Conservation (phyloP, 1,140 invertebrate genomes). For the Oedothorax gibbosus region DNA sequence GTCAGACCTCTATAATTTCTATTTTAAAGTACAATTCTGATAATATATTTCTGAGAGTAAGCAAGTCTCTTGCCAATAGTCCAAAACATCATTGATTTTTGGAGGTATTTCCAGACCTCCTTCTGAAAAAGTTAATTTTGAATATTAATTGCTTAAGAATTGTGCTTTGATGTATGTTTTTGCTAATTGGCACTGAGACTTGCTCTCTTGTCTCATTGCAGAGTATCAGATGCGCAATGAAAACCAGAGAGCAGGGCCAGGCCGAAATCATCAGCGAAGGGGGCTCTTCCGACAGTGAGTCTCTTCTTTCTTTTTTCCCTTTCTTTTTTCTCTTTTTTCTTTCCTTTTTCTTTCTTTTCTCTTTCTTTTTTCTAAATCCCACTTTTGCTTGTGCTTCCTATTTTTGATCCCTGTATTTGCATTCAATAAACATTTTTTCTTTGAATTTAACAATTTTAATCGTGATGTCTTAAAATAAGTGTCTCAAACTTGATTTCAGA, state of each 20-base stretch:
- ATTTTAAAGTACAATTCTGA: conserved; percentile 49
- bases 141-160: conserved; percentile 32
- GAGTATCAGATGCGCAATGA: conserved; percentile 81
- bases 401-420: background rate
- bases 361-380: background rate
- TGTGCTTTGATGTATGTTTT: conserved; percentile 51
- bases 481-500: too few species aligned
- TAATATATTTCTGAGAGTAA: background rate
- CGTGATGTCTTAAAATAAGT: too few species aligned
- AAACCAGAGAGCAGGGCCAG: conserved; percentile 78
- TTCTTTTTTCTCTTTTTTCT: conserved; percentile 4
- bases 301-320: conserved; percentile 26
- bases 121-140: conserved; percentile 4
- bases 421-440: too few species aligned
- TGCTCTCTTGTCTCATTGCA: conserved; percentile 74
- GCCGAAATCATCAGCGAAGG: conserved; percentile 75
- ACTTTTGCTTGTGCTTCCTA: conserved; percentile 3
- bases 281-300: conserved; percentile 61
- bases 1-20: background rate
- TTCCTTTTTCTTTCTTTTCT: background rate
- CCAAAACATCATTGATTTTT: conserved; percentile 18
- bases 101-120: background rate
- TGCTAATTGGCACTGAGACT: conserved; percentile 61
- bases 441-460: too few species aligned
- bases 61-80: conserved; percentile 14